A percentile compares a stretch with the other conserved stretches of the same genome.
phyloP scores from a whole-genome alignment of 2,888 invertebrate genomes.

The Eudasyphora cyanicolor region DNA sequence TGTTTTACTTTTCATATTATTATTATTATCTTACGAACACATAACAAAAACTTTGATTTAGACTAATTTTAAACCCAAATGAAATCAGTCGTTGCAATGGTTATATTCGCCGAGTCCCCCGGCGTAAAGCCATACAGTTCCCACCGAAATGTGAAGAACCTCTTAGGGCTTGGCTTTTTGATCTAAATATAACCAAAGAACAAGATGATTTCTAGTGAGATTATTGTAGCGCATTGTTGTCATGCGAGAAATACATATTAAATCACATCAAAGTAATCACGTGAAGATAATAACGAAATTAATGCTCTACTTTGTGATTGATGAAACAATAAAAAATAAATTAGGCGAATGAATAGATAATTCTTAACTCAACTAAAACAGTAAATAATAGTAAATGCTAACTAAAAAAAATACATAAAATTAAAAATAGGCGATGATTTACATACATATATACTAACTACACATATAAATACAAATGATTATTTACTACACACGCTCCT shows the following conservation, averaged over 20 bases:
- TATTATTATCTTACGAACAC: background rate
- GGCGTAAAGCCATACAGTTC: background rate
- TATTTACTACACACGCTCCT: background rate
- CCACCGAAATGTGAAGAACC: too few relatives aligned
- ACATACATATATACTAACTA: slow-evolving; percentile 57
- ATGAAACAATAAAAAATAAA: background rate
- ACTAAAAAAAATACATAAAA: background rate
- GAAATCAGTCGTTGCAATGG: slow-evolving; percentile 77
- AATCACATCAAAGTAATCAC: slow-evolving; percentile 14
- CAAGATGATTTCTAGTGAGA: slow-evolving; percentile 70
- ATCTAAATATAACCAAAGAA: slow-evolving; percentile 77
- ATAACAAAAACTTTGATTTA: background rate
- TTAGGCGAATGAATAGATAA: background rate
- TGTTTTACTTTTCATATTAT: background rate
- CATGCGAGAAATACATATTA: background rate
- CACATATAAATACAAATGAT: slow-evolving; percentile 38
- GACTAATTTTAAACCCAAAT: background rate
- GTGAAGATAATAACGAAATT: background rate
- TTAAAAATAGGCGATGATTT: slow-evolving; percentile 35
- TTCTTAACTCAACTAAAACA: slow-evolving; percentile 6
- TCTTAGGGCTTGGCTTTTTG: slow-evolving; percentile 39
- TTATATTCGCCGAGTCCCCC: slow-evolving; percentile 68
- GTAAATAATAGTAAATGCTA: background rate
- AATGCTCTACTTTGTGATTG: background rate
- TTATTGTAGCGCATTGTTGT: background rate